phyloP scores from a whole-genome alignment of 2,888 invertebrate species.

The Cerastis rubricosa region DNA sequence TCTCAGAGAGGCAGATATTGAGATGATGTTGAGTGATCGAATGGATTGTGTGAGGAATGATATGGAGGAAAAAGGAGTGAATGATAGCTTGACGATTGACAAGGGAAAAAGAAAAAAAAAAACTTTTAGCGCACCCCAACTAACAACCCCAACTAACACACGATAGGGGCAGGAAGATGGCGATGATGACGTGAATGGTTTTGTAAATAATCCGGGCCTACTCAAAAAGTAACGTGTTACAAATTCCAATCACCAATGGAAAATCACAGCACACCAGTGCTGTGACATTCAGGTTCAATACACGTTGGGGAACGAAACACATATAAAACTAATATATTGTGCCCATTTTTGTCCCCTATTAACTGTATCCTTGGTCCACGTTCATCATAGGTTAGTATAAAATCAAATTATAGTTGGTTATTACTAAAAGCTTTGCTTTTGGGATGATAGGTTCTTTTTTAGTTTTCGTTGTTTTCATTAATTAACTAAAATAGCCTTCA shows the following conservation, averaged over 20 bases:
- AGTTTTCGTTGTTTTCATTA: background rate
- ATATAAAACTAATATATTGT: constrained; percentile 83
- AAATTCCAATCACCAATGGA: background rate
- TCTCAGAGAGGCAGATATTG: background rate
- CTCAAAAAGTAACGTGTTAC: background rate
- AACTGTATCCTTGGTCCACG: constrained; percentile 72
- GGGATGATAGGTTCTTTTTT: constrained; percentile 31
- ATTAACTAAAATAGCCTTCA: background rate
- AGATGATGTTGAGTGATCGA: background rate
- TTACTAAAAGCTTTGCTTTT: constrained; percentile 52
- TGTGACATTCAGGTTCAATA: no score
- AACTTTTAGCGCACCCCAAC: no score
- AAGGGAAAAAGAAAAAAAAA: no score
- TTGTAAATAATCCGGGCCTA: background rate
- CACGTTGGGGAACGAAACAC: constrained; percentile 72
- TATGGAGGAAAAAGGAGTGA: no score
- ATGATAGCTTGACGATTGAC: no score
- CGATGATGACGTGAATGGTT: background rate
- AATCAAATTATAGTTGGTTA: constrained; percentile 45
- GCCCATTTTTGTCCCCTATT: constrained; percentile 78
- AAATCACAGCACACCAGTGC: no score
- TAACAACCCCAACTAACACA: no score
- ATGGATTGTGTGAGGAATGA: no score
- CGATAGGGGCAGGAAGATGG: no score
- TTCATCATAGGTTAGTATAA: constrained; percentile 58